Percentiles rank a stretch among this genome's conserved stretches.
These are phyloP conservation scores for Anguilla anguilla DNA, from an alignment of 2,797 vertebrate genomes.

Conservation along the genomic window DNA sequence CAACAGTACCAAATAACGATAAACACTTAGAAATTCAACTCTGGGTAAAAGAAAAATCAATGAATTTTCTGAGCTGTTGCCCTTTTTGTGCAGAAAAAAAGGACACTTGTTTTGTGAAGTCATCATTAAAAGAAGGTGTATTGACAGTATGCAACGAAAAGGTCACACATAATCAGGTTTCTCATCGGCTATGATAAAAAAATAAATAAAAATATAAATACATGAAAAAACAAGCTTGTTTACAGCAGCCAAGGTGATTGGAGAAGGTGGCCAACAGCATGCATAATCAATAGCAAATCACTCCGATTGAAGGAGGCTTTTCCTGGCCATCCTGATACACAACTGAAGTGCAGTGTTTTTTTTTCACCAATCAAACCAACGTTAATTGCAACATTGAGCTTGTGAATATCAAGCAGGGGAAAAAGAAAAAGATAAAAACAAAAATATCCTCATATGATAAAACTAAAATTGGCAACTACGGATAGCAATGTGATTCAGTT, in stretches of 20 bases:
- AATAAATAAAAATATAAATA: conserved; percentile 4
- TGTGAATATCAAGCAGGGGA: conserved; percentile 32
- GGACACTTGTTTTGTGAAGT: conserved; percentile 35
- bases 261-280: background rate
- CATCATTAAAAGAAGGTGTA: conserved; percentile 41
- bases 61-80: conserved; percentile 23
- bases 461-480: conserved; percentile 24
- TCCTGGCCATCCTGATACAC: background rate
- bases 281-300: background rate
- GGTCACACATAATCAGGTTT: conserved; percentile 36
- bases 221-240: conserved; percentile 3
- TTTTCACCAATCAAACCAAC: conserved; percentile 3
- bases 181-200: conserved; percentile 25
- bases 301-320: background rate
- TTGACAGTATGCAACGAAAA: conserved; percentile 38
- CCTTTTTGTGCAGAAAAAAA: background rate
- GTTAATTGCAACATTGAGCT: conserved; percentile 22
- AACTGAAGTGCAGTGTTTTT: background rate
- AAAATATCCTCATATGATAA: conserved; percentile 28
- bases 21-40: conserved; percentile 31
- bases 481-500: conserved; percentile 33
- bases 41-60: conserved; percentile 40
- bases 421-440: conserved; percentile 28
- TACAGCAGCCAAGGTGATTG: background rate
- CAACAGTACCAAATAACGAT: conserved; percentile 34